Evolutionary conservation across 2,797 vertebrate genomes (phyloP), one percentile per base, ranked within the genome.

Genomic region (Cynopterus sphinx): DNA sequence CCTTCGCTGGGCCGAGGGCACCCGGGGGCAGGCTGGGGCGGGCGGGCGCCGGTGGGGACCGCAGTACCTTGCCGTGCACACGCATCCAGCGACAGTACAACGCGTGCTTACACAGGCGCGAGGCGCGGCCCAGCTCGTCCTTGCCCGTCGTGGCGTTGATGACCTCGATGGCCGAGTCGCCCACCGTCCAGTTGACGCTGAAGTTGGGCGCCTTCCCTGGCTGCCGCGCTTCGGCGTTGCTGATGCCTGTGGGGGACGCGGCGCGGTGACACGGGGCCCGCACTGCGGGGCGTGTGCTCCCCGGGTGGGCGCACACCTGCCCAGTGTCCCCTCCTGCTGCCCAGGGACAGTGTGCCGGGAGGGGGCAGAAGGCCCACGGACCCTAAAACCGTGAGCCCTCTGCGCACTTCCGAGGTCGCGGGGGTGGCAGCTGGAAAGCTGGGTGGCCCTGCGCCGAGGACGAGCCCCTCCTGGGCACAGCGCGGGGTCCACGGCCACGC

Each of bases 141-240:
- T 99, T 99, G 95, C 99, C 99, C 0, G 99, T 99, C 1, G 99
- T 99, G 22, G 99, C 99, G 6, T 99, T 99, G 98, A 99, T 99
- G 33, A 99, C 98, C 98, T 99, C 99, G 46, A 99, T 98, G 9
- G 96, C 98, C 31, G 98, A 92, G 97, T 99, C 99, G 0, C 99
- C 99, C 46, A 99, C 99, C 0, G 99, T 99, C 99, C 99, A 99
- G 98, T 99, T 99, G 95, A 99, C 99, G 0, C 99, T 99, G 98
- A 99, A 99, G 98, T 99, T 99, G 0, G 99, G 99, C 0, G 99
- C 99, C 97, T 99, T 99, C 33, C 99, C 99, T 0, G 99, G 99
- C 74, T 99, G 99, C 73, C 99, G 98, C 2, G 99, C 99, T 97
- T 99, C 99, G 0, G 99, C 99, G 0, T 99, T 99, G 97, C 99